A percentile compares a stretch with the other conserved stretches of the same genome.
Conservation (phyloP, 1,140 invertebrate genomes). For the Aphidius gifuensis region DNA sequence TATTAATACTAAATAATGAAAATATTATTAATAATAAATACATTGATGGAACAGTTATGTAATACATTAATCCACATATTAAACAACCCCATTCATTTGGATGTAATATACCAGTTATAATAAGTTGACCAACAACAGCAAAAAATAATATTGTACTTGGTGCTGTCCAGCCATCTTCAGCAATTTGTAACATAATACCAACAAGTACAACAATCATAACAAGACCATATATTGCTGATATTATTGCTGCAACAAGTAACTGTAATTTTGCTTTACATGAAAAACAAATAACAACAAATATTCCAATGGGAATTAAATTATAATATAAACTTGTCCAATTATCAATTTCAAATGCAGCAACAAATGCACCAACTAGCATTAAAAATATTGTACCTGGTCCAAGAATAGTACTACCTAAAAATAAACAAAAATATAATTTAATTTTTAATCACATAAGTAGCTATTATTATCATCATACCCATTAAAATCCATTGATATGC, state of each 20-base stretch:
- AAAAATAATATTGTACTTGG: constrained; percentile 79
- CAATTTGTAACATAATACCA: constrained; percentile 77
- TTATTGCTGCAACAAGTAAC: constrained; percentile 71
- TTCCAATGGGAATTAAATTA: constrained; percentile 72
- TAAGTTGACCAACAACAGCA: constrained; percentile 60
- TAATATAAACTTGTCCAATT: constrained; percentile 77
- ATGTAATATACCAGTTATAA: constrained; percentile 73
- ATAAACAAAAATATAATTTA: constrained; percentile 25
- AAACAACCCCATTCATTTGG: constrained; percentile 81
- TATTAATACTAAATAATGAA: constrained; percentile 86
- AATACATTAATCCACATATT: constrained; percentile 78
- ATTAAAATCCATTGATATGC: constrained; percentile 71
- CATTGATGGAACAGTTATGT: constrained; percentile 90
- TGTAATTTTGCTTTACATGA: constrained; percentile 70
- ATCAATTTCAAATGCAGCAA: constrained; percentile 74
- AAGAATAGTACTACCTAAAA: constrained; percentile 72
- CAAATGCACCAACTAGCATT: constrained; percentile 87
- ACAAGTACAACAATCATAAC: constrained; percentile 92
- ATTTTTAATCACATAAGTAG: constrained; percentile 32
- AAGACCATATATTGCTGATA: constrained; percentile 78
- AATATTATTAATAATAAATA: constrained; percentile 90
- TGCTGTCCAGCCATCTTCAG: constrained; percentile 73
- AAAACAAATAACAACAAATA: constrained; percentile 76
- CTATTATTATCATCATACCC: constrained; percentile 31
- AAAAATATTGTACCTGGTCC: constrained; percentile 84